Base-by-base conservation (phyloP, 2,113 vertebrate species). In the Crotalus tigris region DNA sequence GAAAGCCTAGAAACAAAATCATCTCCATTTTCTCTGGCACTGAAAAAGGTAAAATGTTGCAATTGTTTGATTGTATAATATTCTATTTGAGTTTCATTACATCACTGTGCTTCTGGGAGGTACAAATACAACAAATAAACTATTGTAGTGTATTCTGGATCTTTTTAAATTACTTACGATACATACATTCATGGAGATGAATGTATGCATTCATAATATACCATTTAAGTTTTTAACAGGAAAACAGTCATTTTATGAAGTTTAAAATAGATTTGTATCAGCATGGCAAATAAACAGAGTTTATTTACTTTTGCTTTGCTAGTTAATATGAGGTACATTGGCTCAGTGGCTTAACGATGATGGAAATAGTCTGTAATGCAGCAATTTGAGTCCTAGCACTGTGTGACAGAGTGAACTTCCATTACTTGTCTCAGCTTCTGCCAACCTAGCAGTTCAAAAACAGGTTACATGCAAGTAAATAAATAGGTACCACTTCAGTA, bases 21-120 rank as follows among this genome's bases (percentile, higher is more conserved):
- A 99, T 99, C 98, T 99, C 99, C 96, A 99, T 99, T 94, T 99
- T 99, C 95, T 98, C 98, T 26, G 95, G 98, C 90, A 98, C 98
- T 89, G 99, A 99, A 94, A 99, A 99, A 98, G 98, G 99, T 99
- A 92, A 97, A 86, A 59, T 90, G 24, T 11, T 90, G 59, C 4
- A 53, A 21, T 92, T 87, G 2, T 51, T 24, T n/a, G 58, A n/a
- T 26, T 87, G 46, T 23, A 9, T 29, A 88, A 0, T 1, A 64
- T 4, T 91, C 88, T 29, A 12, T 64, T 92, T 69, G n/a, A 33
- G 12, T 58, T 87, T 61, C 51, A 59, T 59, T 92, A 57, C 44
- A 24, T 8, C 46, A 26, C 3, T 33, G 19, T 87, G 4, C 57
- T 61, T 92, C 2, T 58, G n/a, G 1, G n/a, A 86, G 23, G 26